phyloP scores from a whole-genome alignment of 2,113 vertebrate genomes.

The Nothoprocta perdicaria region DNA sequence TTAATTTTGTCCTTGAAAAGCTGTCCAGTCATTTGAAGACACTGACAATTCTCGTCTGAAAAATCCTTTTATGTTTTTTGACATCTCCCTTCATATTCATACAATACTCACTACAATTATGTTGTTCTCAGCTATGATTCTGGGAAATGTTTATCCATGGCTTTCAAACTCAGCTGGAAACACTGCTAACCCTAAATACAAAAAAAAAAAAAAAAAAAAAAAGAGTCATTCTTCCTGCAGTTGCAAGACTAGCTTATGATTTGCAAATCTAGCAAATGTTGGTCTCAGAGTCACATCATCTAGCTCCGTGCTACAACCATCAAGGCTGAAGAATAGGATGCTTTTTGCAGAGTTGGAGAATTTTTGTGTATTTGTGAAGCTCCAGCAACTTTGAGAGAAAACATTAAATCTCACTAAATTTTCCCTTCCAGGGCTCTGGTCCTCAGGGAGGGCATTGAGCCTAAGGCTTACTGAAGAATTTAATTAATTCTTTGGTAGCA shows the following conservation, averaged over 20 bases:
- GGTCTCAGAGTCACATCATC: background rate
- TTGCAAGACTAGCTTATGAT: background rate
- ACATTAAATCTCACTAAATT: background rate
- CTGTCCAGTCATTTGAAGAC: background rate
- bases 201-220: constrained; percentile 6
- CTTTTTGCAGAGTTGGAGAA: background rate
- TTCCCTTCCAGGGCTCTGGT: background rate
- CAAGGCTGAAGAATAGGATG: background rate
- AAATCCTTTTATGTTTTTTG: background rate
- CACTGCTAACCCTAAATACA: background rate
- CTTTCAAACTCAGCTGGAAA: constrained; percentile 25
- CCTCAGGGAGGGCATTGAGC: background rate
- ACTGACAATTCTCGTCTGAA: background rate
- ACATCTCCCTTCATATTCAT: background rate
- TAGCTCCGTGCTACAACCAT: background rate
- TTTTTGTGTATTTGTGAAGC: background rate
- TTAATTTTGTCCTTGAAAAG: background rate
- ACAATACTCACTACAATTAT: background rate
- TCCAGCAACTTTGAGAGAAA: background rate
- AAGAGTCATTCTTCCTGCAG: background rate
- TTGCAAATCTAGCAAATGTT: background rate
- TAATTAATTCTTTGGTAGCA: too few relatives aligned
- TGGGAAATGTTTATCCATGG: background rate
- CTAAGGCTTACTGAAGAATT: background rate
- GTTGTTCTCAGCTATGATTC: background rate